Conservation (phyloP, 2,888 invertebrate species). For the Zaprionus bogoriensis region DNA sequence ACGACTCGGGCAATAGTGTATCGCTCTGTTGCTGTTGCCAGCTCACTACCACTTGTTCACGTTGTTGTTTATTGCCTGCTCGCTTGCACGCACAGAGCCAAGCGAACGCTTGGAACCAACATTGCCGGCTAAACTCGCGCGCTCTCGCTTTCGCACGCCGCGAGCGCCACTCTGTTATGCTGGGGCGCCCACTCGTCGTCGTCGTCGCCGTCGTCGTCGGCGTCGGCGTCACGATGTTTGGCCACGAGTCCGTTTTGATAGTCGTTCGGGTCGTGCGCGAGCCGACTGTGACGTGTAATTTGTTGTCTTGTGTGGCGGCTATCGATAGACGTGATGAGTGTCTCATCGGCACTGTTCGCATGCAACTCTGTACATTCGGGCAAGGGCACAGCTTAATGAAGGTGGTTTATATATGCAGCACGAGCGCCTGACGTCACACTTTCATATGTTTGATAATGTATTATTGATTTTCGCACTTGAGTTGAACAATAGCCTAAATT, state of each 20-base stretch:
- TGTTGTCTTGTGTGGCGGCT: slow-evolving; percentile 28
- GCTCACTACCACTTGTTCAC: slow-evolving; percentile 64
- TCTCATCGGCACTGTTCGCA: slow-evolving; percentile 10
- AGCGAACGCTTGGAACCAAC: background rate
- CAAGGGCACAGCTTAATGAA: background rate
- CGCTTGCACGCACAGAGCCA: slow-evolving; percentile 33
- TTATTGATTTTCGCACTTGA: no score
- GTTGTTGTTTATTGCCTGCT: slow-evolving; percentile 58
- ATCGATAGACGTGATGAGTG: slow-evolving; percentile 32
- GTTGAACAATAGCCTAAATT: no score
- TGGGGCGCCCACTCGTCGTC: slow-evolving; percentile 42
- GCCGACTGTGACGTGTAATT: slow-evolving; percentile 58
- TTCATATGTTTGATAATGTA: no score
- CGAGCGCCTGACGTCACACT: slow-evolving; percentile 8
- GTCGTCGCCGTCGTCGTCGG: slow-evolving; percentile 24
- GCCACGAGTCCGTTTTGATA: slow-evolving; percentile 48
- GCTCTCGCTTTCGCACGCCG: slow-evolving; percentile 47
- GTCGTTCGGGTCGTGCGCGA: slow-evolving; percentile 48
- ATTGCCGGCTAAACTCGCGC: slow-evolving; percentile 52
- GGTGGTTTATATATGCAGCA: background rate
- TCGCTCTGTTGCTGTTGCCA: slow-evolving; percentile 24
- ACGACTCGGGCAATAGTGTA: slow-evolving; percentile 49
- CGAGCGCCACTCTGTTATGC: slow-evolving; percentile 49
- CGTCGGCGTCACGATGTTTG: slow-evolving; percentile 34
- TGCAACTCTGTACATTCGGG: slow-evolving; percentile 30